Conservation (phyloP, 2,113 vertebrate genomes). For the Aspiorhynchus laticeps region DNA sequence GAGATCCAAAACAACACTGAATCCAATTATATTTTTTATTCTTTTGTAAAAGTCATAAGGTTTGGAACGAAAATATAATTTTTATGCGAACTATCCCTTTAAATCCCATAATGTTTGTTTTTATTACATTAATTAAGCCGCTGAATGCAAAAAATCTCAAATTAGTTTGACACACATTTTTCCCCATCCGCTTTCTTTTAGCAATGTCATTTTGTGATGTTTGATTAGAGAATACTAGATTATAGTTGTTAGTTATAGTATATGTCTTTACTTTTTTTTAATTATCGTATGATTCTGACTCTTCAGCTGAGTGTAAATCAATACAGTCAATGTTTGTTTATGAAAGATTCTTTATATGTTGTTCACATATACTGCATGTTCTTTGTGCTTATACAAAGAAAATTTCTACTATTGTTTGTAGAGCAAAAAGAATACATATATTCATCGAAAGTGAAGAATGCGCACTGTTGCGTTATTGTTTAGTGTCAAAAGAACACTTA, state of each 20-base stretch:
- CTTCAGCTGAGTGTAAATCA: not conserved
- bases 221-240: not conserved
- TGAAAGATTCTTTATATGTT: conserved; percentile 13
- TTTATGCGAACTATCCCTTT: not conserved
- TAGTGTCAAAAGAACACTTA: conserved; percentile 15
- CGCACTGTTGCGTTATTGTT: conserved; percentile 14
- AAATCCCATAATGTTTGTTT: conserved; percentile 15
- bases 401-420: not conserved
- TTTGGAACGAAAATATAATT: not conserved
- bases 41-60: not conserved
- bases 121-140: not conserved
- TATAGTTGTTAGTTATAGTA: not conserved
- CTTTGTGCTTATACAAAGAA: conserved; percentile 22
- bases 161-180: not conserved
- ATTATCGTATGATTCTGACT: not conserved
- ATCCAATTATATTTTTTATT: not conserved
- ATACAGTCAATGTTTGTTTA: not conserved
- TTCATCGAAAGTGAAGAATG: not conserved
- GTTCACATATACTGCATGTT: not conserved
- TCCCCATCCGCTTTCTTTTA: not conserved
- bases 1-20: not conserved
- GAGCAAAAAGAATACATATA: not conserved
- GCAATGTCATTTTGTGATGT: not conserved
- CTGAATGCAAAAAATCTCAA: not conserved
- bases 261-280: not conserved